Percentiles rank a stretch among this genome's conserved stretches.
Evolutionary conservation across 2,113 vertebrate genomes (phyloP).

Genomic region (Gopherus evgoodei): DNA sequence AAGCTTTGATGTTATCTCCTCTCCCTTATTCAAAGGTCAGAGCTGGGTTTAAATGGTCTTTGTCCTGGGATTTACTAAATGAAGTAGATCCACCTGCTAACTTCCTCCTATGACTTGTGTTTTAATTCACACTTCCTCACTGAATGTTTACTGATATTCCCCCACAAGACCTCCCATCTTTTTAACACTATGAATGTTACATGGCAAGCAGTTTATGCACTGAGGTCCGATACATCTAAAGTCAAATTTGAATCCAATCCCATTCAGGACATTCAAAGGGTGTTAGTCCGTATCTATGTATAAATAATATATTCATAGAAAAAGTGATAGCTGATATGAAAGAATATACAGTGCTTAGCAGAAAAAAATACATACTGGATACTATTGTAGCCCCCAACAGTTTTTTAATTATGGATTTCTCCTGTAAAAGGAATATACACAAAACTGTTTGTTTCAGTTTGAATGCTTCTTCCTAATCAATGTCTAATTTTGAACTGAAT

Average conservation of each 20-base stretch:
- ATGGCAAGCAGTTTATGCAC: not conserved
- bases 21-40: conserved; percentile 42
- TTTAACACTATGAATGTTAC: not conserved
- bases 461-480: not conserved
- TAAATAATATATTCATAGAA: not conserved
- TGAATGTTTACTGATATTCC: not conserved
- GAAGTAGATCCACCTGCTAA: conserved; percentile 18
- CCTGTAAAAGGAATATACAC: not conserved
- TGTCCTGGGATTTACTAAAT: conserved; percentile 49
- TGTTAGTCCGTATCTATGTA: not conserved
- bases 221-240: not conserved
- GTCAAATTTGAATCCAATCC: not conserved
- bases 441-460: not conserved
- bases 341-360: not conserved
- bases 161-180: not conserved
- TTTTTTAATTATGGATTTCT: not conserved
- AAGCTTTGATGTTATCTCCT: conserved; percentile 43
- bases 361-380: not conserved
- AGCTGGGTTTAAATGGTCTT: conserved; percentile 21
- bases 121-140: conserved; percentile 12
- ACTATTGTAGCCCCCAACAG: not conserved
- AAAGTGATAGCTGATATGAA: not conserved
- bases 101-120: not conserved
- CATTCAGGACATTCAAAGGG: not conserved
- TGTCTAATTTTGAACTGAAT: not conserved